A percentile compares a stretch with the other conserved stretches of the same genome.
Evolutionary conservation across 2,888 invertebrate species (phyloP).

Genomic region (Polydrusus cervinus): DNA sequence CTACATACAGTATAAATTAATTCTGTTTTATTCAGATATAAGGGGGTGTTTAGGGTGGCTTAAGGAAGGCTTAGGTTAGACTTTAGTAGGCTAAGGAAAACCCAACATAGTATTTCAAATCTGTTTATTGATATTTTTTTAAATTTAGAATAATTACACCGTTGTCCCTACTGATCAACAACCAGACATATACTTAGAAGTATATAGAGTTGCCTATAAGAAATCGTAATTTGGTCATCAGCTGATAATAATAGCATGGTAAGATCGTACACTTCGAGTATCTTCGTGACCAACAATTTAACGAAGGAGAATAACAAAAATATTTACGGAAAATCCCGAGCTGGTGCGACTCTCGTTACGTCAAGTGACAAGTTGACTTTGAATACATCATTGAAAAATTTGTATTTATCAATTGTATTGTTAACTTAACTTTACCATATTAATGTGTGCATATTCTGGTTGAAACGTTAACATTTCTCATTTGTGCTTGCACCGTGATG

Average conservation of each 20-base stretch:
- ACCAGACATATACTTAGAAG: not conserved
- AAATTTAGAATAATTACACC: no score
- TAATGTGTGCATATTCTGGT: conserved; percentile 1
- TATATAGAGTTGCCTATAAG: not conserved
- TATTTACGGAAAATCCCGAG: conserved; percentile 5
- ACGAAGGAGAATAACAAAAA: not conserved
- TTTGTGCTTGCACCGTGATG: not conserved
- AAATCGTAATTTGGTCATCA: not conserved
- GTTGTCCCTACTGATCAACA: not conserved
- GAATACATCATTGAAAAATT: not conserved
- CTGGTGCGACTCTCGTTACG: not conserved
- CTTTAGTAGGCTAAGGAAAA: no score
- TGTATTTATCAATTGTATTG: conserved; percentile 8
- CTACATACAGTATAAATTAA: no score
- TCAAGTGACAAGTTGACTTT: conserved; percentile 17
- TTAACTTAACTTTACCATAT: not conserved
- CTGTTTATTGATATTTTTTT: no score
- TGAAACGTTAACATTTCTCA: not conserved
- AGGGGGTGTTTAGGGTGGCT: no score
- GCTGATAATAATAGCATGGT: not conserved
- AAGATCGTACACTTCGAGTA: conserved; percentile 1
- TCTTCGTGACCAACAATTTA: not conserved
- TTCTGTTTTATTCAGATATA: no score
- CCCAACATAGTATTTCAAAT: no score
- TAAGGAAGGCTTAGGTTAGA: no score